Percentiles rank a stretch among this genome's conserved stretches.
Evolutionary conservation across 2,797 vertebrate species (phyloP).

Genomic region (Tapera naevia): DNA sequence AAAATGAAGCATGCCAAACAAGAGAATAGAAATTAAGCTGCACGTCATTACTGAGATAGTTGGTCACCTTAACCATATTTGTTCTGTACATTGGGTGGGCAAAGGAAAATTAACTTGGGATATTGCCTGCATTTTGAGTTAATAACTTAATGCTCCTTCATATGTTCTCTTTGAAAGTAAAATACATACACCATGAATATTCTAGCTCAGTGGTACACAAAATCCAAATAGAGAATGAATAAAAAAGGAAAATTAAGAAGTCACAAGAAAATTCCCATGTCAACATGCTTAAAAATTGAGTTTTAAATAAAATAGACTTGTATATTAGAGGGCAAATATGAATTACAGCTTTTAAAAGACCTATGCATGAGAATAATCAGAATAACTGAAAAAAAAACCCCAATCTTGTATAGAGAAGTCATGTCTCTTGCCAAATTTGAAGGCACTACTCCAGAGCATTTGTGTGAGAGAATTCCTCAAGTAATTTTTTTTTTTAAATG

Average conservation of each 20-base stretch:
- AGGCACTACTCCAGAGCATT: slow-evolving; percentile 9
- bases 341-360: neutral
- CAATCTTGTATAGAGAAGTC: neutral
- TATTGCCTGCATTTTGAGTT: neutral
- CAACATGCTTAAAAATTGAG: neutral
- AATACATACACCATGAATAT: neutral
- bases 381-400: neutral
- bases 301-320: neutral
- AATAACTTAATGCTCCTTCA: neutral
- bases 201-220: neutral
- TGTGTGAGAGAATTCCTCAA: neutral
- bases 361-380: neutral
- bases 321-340: neutral
- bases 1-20: neutral
- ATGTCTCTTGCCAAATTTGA: slow-evolving; percentile 1
- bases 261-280: neutral
- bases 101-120: neutral
- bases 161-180: neutral
- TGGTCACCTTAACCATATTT: neutral
- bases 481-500: neutral
- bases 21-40: neutral
- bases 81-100: neutral
- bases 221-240: neutral
- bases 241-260: neutral
- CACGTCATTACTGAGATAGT: neutral